Conservation (phyloP, 2,888 invertebrate species). For the Crossocerus cetratus region DNA sequence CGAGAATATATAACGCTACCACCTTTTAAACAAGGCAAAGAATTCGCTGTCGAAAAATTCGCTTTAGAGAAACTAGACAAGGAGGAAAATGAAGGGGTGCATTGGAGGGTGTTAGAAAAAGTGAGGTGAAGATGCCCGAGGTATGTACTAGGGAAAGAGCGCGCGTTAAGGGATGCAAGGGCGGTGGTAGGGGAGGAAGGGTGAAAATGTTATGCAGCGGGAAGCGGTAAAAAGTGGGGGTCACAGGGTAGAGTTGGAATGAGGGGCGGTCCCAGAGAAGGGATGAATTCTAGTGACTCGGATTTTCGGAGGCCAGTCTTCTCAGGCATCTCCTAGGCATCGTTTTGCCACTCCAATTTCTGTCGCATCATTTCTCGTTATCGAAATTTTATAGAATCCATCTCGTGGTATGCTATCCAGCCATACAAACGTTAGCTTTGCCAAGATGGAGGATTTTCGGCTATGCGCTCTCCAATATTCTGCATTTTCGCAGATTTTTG, state of each 20-base stretch:
- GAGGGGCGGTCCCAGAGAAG: neutral
- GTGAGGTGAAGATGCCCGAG: constrained; percentile 3
- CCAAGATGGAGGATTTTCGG: too few species aligned
- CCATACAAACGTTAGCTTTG: too few species aligned
- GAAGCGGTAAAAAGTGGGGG: neutral
- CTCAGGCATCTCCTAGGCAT: constrained; percentile 8
- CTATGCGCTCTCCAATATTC: too few species aligned
- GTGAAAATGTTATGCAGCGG: neutral
- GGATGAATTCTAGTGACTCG: neutral
- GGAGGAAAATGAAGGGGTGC: neutral
- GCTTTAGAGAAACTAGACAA: constrained; percentile 8
- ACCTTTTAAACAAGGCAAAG: too few species aligned
- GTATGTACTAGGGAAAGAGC: constrained; percentile 9
- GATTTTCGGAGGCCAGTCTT: constrained; percentile 6
- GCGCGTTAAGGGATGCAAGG: neutral
- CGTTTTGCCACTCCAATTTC: constrained; percentile 23
- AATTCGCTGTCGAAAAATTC: neutral
- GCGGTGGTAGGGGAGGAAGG: neutral
- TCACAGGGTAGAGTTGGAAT: neutral
- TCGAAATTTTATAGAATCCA: too few species aligned
- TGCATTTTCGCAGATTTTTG: too few species aligned
- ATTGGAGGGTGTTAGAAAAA: neutral
- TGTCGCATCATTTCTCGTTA: constrained; percentile 44
- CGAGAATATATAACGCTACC: too few species aligned
- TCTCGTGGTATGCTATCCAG: too few species aligned